Conservation (phyloP, 2,113 vertebrate species). For the Illadopsis cleaveri region DNA sequence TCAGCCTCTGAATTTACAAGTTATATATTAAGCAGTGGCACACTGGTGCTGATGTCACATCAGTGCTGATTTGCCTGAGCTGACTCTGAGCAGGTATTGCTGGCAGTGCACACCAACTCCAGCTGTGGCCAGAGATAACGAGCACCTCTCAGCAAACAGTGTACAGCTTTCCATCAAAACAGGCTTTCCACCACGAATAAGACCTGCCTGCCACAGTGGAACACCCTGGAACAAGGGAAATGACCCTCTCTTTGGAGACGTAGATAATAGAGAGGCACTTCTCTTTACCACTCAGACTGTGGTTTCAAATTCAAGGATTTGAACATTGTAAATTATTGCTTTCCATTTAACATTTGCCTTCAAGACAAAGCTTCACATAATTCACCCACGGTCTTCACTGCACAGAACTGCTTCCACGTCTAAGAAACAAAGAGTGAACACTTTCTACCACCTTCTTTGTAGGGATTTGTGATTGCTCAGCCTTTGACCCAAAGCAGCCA, state of each 20-base stretch:
- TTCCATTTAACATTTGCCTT: neutral
- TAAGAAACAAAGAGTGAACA: neutral
- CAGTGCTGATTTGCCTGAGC: neutral
- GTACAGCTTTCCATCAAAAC: neutral
- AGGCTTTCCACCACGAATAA: neutral
- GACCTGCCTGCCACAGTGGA: neutral
- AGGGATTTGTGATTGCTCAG: fast-evolving
- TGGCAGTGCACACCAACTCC: neutral
- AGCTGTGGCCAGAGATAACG: neutral
- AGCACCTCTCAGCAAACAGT: neutral
- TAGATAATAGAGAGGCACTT: neutral
- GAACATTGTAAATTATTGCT: neutral
- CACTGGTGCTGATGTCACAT: fast-evolving
- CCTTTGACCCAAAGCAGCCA: neutral
- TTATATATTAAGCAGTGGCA: neutral
- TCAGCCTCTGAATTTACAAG: neutral
- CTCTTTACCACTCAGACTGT: neutral
- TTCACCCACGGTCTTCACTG: neutral
- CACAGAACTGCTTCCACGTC: neutral
- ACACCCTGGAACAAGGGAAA: neutral
- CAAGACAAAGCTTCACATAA: neutral
- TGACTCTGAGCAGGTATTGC: neutral
- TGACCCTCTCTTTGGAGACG: neutral
- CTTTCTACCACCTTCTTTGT: neutral
- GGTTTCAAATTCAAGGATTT: neutral